These are phyloP conservation scores for Ctenopoma multispine DNA, from an alignment of 2,797 vertebrate species.

Conservation along the genomic window DNA sequence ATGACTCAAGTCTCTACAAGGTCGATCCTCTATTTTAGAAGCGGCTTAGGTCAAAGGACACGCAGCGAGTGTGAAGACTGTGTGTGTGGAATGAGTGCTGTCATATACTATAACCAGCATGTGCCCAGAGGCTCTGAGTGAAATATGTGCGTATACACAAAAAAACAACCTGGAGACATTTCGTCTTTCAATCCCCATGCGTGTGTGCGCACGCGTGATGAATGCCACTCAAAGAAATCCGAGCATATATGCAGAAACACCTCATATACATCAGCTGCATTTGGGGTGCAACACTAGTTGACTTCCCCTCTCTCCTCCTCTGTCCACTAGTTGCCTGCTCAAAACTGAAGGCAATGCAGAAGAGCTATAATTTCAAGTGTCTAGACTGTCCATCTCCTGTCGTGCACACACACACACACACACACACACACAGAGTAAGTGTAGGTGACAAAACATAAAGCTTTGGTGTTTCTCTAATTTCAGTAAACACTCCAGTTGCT, in stretches of 20 bases:
- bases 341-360: conserved; percentile 2
- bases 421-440: too few species aligned
- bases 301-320: not conserved
- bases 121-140: not conserved
- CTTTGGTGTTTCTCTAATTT: conserved; percentile 11
- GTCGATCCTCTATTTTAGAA: conserved; percentile 74
- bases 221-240: too few species aligned
- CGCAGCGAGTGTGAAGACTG: conserved; percentile 7
- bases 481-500: conserved; percentile 2
- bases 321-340: not conserved
- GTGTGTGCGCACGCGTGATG: too few species aligned
- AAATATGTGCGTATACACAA: conserved; percentile 14
- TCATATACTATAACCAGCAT: conserved; percentile 44
- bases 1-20: conserved; percentile 55
- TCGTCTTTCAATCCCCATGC: conserved; percentile 14
- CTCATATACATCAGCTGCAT: too few species aligned
- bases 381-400: too few species aligned
- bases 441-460: not conserved
- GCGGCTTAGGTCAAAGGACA: conserved; percentile 72
- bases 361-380: not conserved
- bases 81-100: conserved; percentile 48
- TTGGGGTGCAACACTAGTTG: not conserved
- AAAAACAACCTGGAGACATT: not conserved
- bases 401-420: not conserved
- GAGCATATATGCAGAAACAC: too few species aligned